These are phyloP conservation scores for Brachionus plicatilis DNA, from an alignment of 1,140 invertebrate genomes.

Conservation along the genomic window DNA sequence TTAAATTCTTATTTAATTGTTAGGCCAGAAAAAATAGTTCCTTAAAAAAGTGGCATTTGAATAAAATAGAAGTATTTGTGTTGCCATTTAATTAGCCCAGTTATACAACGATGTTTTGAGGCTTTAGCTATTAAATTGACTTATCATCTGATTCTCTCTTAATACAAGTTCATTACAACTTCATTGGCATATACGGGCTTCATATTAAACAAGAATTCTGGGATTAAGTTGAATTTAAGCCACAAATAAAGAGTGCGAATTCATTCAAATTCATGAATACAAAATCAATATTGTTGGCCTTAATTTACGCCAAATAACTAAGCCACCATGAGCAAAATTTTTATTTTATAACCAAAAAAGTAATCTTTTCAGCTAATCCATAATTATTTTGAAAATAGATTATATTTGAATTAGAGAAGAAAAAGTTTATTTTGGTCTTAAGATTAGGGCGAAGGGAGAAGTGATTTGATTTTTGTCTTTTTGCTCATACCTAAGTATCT, in stretches of 20 bases:
- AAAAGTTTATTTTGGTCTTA: conserved; percentile 26
- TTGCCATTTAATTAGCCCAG: not conserved
- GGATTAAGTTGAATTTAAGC: not conserved
- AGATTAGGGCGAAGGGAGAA: not conserved
- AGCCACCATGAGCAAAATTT: not conserved
- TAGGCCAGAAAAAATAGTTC: not conserved
- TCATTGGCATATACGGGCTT: not conserved
- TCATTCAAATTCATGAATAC: not conserved
- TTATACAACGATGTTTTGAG: not conserved
- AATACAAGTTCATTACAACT: not conserved
- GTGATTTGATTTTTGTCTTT: not conserved
- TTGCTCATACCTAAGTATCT: not conserved
- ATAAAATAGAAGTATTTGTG: not conserved
- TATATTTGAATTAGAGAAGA: conserved; percentile 11
- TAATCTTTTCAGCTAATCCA: conserved; percentile 26
- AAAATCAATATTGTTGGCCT: not conserved
- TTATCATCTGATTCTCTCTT: not conserved
- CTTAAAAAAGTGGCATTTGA: not conserved
- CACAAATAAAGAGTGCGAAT: not conserved
- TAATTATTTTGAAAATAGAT: conserved; percentile 35
- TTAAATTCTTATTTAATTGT: not conserved
- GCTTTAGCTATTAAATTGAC: not conserved
- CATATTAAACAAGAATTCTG: not conserved
- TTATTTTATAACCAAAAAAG: conserved; percentile 25
- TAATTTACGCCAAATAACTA: not conserved